Percentiles rank a stretch among this genome's conserved stretches.
phyloP scores from a whole-genome alignment of 2,113 vertebrate species.

The Pseudonaja textilis region DNA sequence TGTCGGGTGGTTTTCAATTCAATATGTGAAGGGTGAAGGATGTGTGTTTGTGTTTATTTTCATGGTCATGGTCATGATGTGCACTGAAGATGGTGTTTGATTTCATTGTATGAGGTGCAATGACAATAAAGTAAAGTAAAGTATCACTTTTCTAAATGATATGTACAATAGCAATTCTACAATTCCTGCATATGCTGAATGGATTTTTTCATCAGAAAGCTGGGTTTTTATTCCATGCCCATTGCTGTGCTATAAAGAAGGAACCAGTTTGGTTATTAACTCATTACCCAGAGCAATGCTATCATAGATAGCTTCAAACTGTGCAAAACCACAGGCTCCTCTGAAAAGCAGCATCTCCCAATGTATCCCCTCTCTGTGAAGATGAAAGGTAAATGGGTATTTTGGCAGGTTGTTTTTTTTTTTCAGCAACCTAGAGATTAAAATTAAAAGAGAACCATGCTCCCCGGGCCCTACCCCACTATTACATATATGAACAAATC shows the following conservation, averaged over 20 bases:
- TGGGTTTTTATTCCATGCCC: background rate
- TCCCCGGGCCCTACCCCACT: background rate
- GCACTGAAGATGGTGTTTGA: no score
- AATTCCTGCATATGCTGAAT: background rate
- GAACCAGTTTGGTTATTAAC: background rate
- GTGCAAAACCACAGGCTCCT: background rate
- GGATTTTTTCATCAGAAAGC: background rate
- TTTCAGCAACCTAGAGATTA: fast-evolving
- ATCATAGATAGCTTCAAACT: background rate
- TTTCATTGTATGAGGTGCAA: no score
- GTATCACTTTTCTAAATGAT: background rate
- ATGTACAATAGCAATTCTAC: background rate
- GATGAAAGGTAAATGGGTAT: background rate
- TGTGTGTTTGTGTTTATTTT: no score
- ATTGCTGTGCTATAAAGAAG: background rate
- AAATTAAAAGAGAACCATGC: background rate
- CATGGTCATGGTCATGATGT: no score
- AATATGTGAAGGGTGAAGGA: no score
- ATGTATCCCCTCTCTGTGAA: background rate
- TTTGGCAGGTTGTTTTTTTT: conserved; percentile 4
- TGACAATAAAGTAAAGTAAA: no score
- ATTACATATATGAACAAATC: fast-evolving
- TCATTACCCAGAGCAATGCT: background rate
- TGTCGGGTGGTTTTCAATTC: no score
- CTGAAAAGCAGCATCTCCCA: background rate